A percentile compares a stretch with the other conserved stretches of the same genome.
phyloP scores from a whole-genome alignment of 2,888 invertebrate genomes.

The Parnassius apollo region DNA sequence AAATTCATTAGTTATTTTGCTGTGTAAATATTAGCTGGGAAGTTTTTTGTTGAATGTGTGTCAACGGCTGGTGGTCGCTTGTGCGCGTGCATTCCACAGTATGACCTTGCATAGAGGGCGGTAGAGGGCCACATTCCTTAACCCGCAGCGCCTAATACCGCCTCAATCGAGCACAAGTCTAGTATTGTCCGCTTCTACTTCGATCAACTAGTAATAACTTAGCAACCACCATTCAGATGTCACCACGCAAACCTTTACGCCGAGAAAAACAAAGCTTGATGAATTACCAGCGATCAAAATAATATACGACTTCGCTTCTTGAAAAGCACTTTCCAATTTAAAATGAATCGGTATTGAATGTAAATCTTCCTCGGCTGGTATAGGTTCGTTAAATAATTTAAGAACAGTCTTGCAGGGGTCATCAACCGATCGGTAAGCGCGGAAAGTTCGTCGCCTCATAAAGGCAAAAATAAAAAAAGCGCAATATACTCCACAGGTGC shows the following conservation, averaged over 20 bases:
- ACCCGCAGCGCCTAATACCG: constrained; percentile 21
- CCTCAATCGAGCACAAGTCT: neutral
- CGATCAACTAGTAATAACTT: neutral
- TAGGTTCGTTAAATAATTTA: constrained; percentile 26
- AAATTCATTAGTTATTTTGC: neutral
- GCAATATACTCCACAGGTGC: constrained; percentile 60
- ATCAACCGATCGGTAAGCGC: constrained; percentile 58
- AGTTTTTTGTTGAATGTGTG: constrained; percentile 20
- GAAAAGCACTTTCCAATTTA: constrained; percentile 33
- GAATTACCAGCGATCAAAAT: constrained; percentile 45
- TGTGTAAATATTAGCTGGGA: neutral
- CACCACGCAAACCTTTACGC: constrained; percentile 34
- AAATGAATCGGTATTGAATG: constrained; percentile 19
- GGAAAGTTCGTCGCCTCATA: constrained; percentile 63
- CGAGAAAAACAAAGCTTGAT: constrained; percentile 41
- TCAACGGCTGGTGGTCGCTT: constrained; percentile 22
- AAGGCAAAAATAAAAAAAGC: constrained; percentile 48
- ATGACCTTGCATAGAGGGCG: constrained; percentile 49
- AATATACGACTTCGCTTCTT: constrained; percentile 31
- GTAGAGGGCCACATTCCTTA: constrained; percentile 32
- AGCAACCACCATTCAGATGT: constrained; percentile 50
- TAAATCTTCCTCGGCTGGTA: constrained; percentile 7
- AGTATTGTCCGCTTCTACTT: neutral
- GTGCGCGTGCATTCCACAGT: constrained; percentile 45
- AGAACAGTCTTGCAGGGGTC: constrained; percentile 50